Evolutionary conservation across 1,140 invertebrate genomes (phyloP).

Genomic region (Planococcus citri): DNA sequence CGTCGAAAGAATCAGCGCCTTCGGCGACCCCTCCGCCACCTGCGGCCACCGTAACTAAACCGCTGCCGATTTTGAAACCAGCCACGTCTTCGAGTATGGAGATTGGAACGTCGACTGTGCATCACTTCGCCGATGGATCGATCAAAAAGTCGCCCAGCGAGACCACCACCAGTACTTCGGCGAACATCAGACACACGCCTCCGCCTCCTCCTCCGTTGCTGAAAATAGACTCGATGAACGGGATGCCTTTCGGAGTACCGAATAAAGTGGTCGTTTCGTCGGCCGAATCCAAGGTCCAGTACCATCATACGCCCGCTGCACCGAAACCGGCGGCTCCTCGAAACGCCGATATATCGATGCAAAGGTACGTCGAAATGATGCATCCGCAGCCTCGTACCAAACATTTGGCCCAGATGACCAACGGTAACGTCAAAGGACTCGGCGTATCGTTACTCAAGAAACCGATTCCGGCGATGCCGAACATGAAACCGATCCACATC

Average conservation of each 20-base stretch:
- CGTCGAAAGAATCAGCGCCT: too few species aligned
- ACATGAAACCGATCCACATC: too few species aligned
- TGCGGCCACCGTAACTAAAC: background rate
- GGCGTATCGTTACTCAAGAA: background rate
- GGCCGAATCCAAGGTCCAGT: too few species aligned
- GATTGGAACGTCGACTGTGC: too few species aligned
- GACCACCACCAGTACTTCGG: background rate
- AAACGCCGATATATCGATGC: background rate
- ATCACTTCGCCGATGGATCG: too few species aligned
- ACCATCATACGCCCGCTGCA: background rate
- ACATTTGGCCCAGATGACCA: background rate
- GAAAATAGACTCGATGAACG: background rate
- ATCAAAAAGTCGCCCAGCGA: background rate
- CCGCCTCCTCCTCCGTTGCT: background rate
- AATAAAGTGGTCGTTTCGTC: background rate
- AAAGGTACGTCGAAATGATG: slow-evolving; percentile 11
- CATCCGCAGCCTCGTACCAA: slow-evolving; percentile 9
- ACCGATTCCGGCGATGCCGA: too few species aligned
- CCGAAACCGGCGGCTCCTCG: background rate
- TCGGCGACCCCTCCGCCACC: slow-evolving; percentile 21
- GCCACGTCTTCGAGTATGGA: too few species aligned
- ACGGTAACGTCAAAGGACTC: background rate
- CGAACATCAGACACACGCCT: too few species aligned
- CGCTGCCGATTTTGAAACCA: background rate
- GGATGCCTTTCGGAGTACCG: background rate